Evolutionary conservation across 2,797 vertebrate species (phyloP), one percentile per base, ranked within the genome.

Genomic region (Galago senegalensis): DNA sequence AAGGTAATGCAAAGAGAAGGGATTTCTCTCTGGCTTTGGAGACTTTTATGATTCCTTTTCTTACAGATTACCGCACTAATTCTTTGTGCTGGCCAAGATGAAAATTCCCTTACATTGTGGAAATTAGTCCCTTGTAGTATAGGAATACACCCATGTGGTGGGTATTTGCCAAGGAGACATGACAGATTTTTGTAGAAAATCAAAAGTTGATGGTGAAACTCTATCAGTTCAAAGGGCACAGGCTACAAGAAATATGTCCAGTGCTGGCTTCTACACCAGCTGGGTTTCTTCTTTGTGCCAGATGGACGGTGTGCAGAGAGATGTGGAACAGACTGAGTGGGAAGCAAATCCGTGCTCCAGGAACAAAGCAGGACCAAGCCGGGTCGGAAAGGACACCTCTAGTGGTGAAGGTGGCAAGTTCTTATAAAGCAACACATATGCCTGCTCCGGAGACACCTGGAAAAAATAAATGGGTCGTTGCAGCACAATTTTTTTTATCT

Each of bases 21-120:
- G 40, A 9, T 77, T 96, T 94, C 76, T 96, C 61, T 83, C 93
- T 81, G 53, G 20, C 21, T 76, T 85, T 69, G 79, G 49, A 91
- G 27, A 56, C 82, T 60, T 5, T 2, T 8, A 29, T 23, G 40
- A 61, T 46, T 91, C 23, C 34, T 90, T 87, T 25, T 31, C 34
- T 27, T 72, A 29, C 23, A 80, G 43, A 60, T 29, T 81, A 87
- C 53, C 81, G 93, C 81, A 73, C 56, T 73, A 34, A 77, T 81
- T 89, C 83, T 94, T 87, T 63, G 70, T 17, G 70, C 61, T 56
- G 18, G 18, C n/a, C 8, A 20, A 82, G n/a, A 87, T 58, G 53
- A 75, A 92, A 60, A 77, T 60, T 17, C 18, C 29, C 49, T 82
- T 79, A 25, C 29, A 17, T 40, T 14, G 17, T 20, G 34, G 37